Base-by-base conservation (phyloP, 2,888 invertebrate species). In the Polymixis lichenea region DNA sequence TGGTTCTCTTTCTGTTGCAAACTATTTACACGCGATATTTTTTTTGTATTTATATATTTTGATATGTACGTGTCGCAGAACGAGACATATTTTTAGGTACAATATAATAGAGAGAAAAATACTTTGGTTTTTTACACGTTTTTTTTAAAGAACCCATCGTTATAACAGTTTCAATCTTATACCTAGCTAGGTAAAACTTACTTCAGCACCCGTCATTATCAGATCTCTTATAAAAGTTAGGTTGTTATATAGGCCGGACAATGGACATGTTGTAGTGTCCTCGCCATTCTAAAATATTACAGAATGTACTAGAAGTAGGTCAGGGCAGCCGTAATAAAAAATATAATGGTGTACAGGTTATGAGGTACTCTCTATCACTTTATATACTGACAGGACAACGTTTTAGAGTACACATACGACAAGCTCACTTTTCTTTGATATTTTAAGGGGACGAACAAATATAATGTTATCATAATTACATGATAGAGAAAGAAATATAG, bases 291-390 rank as follows among this genome's bases (percentile, higher is more conserved):
- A 51, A 64, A 75, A 68, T 68, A 79, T 75, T 80, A 80, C 80
- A 79, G 67, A 80, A 68, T 75, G 32, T 79, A n/a, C 67, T 75
- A 68, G 51, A 80, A 78, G 67, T 68, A 80, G 78, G 78, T 79
- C 75, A 79, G 80, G 80, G 78, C 56, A 75, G 67, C 38, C 75
- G 67, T 58, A 64, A 78, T 78, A 80, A 80, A 65, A 77, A 80
- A 58, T 28, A 80, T 79, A 64, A 80, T 58, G 46, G 46, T 68
- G 75, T 80, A 64, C 75, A 68, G 80, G 62, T 80, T 62, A 58
- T 72, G 28, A 72, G 65, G 53, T 49, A 78, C 46, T 49, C 49
- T 70, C 28, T 51, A 53, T 61, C 46, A 70, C 43, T 78, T 70
- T 51, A 76, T 22, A 28, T 38, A 72, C n/a, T 38, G 38, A 72